Base-by-base conservation (phyloP, 2,797 vertebrate species). In the Tragopan temminckii region DNA sequence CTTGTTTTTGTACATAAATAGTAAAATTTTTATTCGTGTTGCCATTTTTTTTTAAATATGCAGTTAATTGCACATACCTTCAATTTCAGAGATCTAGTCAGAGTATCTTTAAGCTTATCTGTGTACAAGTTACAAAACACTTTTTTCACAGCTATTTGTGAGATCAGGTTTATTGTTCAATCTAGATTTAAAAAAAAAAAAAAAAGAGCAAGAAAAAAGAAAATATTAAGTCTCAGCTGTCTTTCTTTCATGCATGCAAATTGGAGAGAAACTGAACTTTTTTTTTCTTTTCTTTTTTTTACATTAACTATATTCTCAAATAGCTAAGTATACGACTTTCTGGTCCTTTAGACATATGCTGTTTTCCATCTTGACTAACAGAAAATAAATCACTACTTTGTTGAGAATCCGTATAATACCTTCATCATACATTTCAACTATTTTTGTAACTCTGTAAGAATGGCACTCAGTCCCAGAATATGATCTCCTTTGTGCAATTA, bases 251-350 rank as follows among this genome's bases (percentile, higher is more conserved):
- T 35, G 7, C 6, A 29, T 14, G 13, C 3, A 40, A 2, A 21
- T 1, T 45, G 20, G 11, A 59, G 4, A 3, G 27, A 5, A 57
- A 69, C 52, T 36, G 33, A 42, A 1, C 1, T 64, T 4, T 58
- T 64, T 61, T 62, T 35, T 2, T 17, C 38, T 23, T 6, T 4
- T 25, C 7, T 36, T 2, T 5, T 57, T 53, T 55, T 82, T 25
- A 31, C 2, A 6, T 76, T 59, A 24, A 17, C 7, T 52, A 19
- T n/a, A 4, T 61, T 36, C 19, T 61, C 7, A 33, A 17, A 18
- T 15, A 6, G 1, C 23, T 9, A 1, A 64, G 1, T 36, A 8
- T 24, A 23, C 20, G 19, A 1, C 1, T 62, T 79, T 9, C 4
- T 62, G 2, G 14, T 27, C 6, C 43, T 91, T 80, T 27, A 53